Evolutionary conservation across 2,888 invertebrate species (phyloP).

Genomic region (Lymantria dispar): DNA sequence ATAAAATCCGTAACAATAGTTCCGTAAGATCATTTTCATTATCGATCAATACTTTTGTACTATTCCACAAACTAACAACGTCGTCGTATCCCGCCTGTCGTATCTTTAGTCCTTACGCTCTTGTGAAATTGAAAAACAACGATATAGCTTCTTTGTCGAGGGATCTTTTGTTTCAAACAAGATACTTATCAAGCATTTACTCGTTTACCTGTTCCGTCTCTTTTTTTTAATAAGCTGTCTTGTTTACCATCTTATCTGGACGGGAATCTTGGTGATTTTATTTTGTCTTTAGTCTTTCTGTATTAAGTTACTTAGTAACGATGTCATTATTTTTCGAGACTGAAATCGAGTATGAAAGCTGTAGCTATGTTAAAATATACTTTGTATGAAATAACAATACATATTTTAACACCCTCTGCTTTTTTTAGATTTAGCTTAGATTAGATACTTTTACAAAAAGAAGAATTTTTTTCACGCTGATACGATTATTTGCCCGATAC

Average conservation of each 20-base stretch:
- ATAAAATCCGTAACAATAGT: no score
- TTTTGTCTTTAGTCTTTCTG: conserved; percentile 28
- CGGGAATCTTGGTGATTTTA: conserved; percentile 29
- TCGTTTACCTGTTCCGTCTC: conserved; percentile 66
- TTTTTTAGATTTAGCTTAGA: no score
- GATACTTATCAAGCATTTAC: conserved; percentile 74
- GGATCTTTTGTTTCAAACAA: conserved; percentile 71
- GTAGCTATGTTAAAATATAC: no score
- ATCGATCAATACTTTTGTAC: conserved; percentile 9
- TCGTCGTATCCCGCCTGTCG: conserved; percentile 9
- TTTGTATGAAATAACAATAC: no score
- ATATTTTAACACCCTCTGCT: no score
- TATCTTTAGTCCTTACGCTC: conserved; percentile 36
- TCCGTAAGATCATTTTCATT: no score
- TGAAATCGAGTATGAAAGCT: no score
- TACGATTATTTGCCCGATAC: no score
- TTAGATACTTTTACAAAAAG: no score
- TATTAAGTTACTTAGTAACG: conserved; percentile 36
- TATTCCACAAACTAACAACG: conserved; percentile 11
- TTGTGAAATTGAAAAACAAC: conserved; percentile 62
- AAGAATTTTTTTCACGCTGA: no score
- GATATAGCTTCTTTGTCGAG: conserved; percentile 63
- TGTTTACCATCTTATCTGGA: conserved; percentile 36
- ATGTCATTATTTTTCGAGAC: conserved; percentile 19
- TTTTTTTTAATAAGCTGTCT: conserved; percentile 56